phyloP scores from a whole-genome alignment of 64 coral and sea anemone genomes.

The Dendronephthya gigantea region DNA sequence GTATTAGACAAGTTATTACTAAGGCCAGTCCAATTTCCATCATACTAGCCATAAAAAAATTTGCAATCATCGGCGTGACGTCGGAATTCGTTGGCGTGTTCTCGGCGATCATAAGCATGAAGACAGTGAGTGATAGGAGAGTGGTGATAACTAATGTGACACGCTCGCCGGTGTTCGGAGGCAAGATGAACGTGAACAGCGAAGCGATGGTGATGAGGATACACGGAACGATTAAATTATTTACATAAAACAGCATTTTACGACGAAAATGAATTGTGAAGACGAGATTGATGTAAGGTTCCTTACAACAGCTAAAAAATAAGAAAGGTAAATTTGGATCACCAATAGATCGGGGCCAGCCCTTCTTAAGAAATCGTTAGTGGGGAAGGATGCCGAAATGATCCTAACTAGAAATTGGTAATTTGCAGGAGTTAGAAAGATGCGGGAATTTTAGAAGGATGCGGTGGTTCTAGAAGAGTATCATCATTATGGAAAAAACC shows the following conservation, averaged over 20 bases:
- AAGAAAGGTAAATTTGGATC: too few species aligned
- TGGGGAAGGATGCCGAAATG: too few species aligned
- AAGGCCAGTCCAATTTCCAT: conserved; percentile 86
- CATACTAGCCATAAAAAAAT: conserved; percentile 98
- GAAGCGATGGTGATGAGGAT: conserved; percentile 88
- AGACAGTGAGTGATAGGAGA: conserved; percentile 82
- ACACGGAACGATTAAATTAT: conserved; percentile 88
- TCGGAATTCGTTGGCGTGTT: conserved; percentile 93
- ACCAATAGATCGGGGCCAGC: too few species aligned
- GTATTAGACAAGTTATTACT: conserved; percentile 75
- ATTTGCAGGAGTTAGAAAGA: too few species aligned
- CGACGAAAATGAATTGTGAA: conserved; percentile 81
- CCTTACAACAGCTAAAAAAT: conserved; percentile 65
- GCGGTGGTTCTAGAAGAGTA: too few species aligned
- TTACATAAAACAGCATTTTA: conserved; percentile 91
- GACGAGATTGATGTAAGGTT: conserved; percentile 71
- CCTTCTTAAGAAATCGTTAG: too few species aligned
- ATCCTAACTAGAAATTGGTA: too few species aligned
- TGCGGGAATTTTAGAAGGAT: too few species aligned
- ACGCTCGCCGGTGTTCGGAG: conserved; percentile 82
- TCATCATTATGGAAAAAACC: too few species aligned
- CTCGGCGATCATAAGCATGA: conserved; percentile 97
- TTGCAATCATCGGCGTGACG: conserved; percentile 81
- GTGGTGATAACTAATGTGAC: conserved; percentile 97
- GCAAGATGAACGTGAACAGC: conserved; percentile 82